Conservation (phyloP, 2,888 invertebrate genomes). For the Agrotis segetum region DNA sequence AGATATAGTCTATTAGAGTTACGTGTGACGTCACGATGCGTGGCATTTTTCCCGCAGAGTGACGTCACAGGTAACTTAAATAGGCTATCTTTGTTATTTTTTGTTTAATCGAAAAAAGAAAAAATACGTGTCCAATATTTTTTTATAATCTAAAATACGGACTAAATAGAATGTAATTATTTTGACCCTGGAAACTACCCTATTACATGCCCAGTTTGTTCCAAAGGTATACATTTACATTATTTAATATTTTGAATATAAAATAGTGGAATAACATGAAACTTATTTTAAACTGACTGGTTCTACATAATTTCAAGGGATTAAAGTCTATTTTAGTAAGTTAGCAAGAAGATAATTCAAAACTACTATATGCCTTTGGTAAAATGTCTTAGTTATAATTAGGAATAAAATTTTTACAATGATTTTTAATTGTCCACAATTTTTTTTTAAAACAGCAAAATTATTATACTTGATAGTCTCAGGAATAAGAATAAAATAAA, state of each 20-base stretch:
- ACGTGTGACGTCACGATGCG: no score
- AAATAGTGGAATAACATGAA: constrained; percentile 4
- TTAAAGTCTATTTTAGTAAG: neutral
- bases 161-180: no score
- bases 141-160: no score
- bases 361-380: neutral
- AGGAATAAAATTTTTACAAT: neutral
- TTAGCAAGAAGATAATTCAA: constrained; percentile 4
- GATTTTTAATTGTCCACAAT: neutral
- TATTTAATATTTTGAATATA: constrained; percentile 9
- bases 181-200: no score
- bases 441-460: neutral
- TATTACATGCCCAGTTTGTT: neutral
- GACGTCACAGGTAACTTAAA: no score
- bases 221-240: neutral
- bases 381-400: neutral
- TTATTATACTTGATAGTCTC: neutral
- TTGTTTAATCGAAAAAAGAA: no score
- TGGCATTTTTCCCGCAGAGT: no score
- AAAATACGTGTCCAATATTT: no score
- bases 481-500: neutral
- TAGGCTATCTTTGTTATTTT: no score
- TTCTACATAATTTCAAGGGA: neutral
- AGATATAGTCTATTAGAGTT: no score
- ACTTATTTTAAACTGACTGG: constrained; percentile 1